Evolutionary conservation across 2,888 invertebrate genomes (phyloP).

Genomic region (Caenorhabditis sp.): DNA sequence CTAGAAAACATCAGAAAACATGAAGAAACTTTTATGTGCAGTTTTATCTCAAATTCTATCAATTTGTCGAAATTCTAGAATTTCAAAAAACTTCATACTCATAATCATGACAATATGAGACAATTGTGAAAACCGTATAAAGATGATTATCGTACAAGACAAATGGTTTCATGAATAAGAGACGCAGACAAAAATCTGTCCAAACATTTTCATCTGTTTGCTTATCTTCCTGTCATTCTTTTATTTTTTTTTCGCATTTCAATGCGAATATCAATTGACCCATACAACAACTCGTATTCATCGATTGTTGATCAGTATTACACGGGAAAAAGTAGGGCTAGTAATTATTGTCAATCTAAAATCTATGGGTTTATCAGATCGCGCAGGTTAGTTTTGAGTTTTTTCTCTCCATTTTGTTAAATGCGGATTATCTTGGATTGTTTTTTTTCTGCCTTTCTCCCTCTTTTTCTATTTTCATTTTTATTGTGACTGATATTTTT

Average conservation of each 20-base stretch:
- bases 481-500: background rate
- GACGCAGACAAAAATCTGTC: too few relatives aligned
- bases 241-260: background rate
- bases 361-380: conserved; percentile 1
- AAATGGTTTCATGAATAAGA: too few relatives aligned
- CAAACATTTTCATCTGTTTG: too few relatives aligned
- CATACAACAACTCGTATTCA: background rate
- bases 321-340: background rate
- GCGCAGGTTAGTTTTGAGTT: conserved; percentile 2
- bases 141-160: too few relatives aligned
- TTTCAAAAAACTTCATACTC: too few relatives aligned
- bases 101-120: too few relatives aligned
- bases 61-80: too few relatives aligned
- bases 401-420: too few relatives aligned
- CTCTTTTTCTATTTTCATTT: background rate
- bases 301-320: background rate
- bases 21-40: too few relatives aligned
- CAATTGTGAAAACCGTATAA: too few relatives aligned
- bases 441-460: background rate
- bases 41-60: too few relatives aligned
- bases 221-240: background rate
- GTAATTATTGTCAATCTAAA: background rate
- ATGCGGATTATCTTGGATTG: background rate
- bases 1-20: too few relatives aligned
- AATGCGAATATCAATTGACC: background rate